Base-by-base conservation (phyloP, 1,140 invertebrate species). In the Neodiprion fabricii region DNA sequence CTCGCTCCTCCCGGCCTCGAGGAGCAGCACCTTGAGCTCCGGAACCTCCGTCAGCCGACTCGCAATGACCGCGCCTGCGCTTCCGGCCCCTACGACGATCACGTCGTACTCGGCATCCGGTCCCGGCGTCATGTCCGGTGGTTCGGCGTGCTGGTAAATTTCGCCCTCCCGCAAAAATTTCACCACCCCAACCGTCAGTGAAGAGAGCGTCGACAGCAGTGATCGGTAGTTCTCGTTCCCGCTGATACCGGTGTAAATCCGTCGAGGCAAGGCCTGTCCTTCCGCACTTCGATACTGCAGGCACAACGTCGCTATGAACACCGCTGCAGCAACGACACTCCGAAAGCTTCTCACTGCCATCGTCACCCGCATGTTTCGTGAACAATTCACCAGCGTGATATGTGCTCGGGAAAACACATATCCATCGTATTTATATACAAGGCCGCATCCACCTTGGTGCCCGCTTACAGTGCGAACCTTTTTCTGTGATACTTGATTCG, bases 291-390 rank as follows among this genome's bases (percentile, higher is more conserved):
- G 28, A 5, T 40, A 5, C 11, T 61, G 11, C n/a, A 17, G 7
- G n/a, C 11, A 17, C 9, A 61, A 40, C 53, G n/a, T 17, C 11
- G 9, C 53, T 8, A 61, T 9, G 98, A 1, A 98, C 11, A 61
- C 4, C 11, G 9, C 11, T 61, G 53, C 53, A 12, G 11, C 53
- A 17, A 9, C 53, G 11, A 61, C 90, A 0, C 96, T 95, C 67
- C 94, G 96, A 14, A 94, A 94, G 8, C 96, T 96, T 28, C 96
- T 96, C 48, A 95, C 86, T 1, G 95, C 94, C 81, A 94, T 94
- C 28, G 28, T 40, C 28, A 40, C 28, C 28, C 9, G 48, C 12
- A 17, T 17, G 14, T 28, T 48, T 50, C 23, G 28, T 5, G 28
- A 40, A 40, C 2, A 40, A 40, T 40, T 40, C 28, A 40, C 28